These are phyloP conservation scores for Drosophila prosaltans DNA, from an alignment of 1,140 invertebrate species.

Conservation along the genomic window DNA sequence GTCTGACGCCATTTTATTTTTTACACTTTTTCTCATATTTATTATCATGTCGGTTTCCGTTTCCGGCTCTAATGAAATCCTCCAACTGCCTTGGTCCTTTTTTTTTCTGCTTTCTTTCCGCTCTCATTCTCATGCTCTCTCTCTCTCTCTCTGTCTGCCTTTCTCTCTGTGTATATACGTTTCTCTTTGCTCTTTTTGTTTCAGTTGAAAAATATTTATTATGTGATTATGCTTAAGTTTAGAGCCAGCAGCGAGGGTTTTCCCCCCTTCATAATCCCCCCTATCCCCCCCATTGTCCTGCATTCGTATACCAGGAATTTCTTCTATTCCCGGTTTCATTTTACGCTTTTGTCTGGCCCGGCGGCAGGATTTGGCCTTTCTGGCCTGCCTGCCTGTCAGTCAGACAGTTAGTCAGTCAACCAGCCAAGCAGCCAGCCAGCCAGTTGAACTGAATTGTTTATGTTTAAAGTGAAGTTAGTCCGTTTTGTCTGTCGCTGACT, in stretches of 20 bases:
- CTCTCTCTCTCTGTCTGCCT: background rate
- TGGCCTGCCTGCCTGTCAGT: constrained; percentile 12
- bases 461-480: constrained; percentile 48
- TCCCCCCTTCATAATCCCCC: background rate
- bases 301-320: constrained; percentile 34
- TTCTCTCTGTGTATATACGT: constrained; percentile 20
- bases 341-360: constrained; percentile 39
- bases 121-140: constrained; percentile 8
- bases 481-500: constrained; percentile 45
- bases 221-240: constrained; percentile 78
- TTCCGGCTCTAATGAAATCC: constrained; percentile 65
- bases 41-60: constrained; percentile 72
- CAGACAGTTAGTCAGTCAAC: background rate
- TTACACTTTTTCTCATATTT: constrained; percentile 74
- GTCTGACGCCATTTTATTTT: constrained; percentile 57
- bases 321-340: constrained; percentile 26
- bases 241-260: constrained; percentile 43
- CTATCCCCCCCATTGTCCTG: constrained; percentile 9
- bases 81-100: constrained; percentile 29
- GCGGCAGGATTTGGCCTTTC: constrained; percentile 67
- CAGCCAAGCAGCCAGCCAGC: background rate
- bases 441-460: constrained; percentile 46
- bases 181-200: constrained; percentile 15
- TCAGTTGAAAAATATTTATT: constrained; percentile 68
- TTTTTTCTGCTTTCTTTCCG: background rate